phyloP scores from a whole-genome alignment of 2,797 vertebrate species.

The Pseudotriccus pelzelni region DNA sequence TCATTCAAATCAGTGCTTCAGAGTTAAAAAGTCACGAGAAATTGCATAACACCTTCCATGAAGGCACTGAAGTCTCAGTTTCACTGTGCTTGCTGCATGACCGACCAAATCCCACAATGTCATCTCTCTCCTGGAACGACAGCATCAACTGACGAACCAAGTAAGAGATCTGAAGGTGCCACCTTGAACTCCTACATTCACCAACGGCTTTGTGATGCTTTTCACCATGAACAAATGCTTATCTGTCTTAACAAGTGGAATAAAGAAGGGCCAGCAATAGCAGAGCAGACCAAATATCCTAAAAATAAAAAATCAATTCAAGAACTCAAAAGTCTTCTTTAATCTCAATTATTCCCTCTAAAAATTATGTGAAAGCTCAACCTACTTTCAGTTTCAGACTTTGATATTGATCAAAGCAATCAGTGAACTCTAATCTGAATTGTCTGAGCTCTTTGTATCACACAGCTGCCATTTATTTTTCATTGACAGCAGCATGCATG shows the following conservation, averaged over 20 bases:
- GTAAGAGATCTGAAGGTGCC: background rate
- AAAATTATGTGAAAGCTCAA: background rate
- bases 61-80: background rate
- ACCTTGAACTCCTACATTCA: background rate
- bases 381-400: constrained; percentile 28
- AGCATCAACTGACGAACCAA: background rate
- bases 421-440: background rate
- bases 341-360: background rate
- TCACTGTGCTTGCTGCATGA: background rate
- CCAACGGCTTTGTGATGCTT: background rate
- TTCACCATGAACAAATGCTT: background rate
- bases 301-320: background rate
- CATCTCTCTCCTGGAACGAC: accelerated
- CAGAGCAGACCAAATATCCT: background rate
- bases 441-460: background rate
- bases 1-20: background rate
- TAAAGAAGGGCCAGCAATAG: background rate
- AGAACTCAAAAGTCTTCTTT: background rate
- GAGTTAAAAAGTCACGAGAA: background rate
- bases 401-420: background rate
- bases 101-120: background rate
- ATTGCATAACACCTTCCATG: background rate
- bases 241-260: background rate
- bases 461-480: constrained; percentile 12
- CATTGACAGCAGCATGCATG: background rate